Conservation (phyloP, 1,140 invertebrate species). For the Anagrus nilaparvatae region DNA sequence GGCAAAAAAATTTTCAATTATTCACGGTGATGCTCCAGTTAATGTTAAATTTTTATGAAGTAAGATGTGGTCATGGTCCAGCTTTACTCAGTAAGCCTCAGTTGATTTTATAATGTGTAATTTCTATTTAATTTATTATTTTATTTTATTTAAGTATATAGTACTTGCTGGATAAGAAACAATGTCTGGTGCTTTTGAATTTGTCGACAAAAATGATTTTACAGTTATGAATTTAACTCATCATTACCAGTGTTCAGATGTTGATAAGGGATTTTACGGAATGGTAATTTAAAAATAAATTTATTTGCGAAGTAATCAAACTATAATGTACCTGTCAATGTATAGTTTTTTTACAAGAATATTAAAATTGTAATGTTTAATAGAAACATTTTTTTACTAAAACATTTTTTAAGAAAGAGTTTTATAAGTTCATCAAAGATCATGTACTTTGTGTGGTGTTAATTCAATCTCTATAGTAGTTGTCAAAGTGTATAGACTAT, state of each 20-base stretch:
- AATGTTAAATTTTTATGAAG: slow-evolving; percentile 91
- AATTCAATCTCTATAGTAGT: too few relatives aligned
- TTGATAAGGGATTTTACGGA: slow-evolving; percentile 99
- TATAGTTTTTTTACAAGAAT: too few relatives aligned
- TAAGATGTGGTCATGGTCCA: slow-evolving; percentile 80
- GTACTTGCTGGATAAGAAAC: slow-evolving; percentile 77
- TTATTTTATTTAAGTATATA: slow-evolving; percentile 59
- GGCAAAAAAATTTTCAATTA: slow-evolving; percentile 93
- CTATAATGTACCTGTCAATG: too few relatives aligned
- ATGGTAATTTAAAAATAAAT: slow-evolving; percentile 36
- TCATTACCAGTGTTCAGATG: slow-evolving; percentile 90
- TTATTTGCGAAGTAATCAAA: background rate
- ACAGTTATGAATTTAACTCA: slow-evolving; percentile 87
- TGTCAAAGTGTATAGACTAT: too few relatives aligned
- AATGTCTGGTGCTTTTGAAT: slow-evolving; percentile 86
- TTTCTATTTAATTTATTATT: slow-evolving; percentile 16
- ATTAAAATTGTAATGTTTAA: too few relatives aligned
- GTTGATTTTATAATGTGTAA: slow-evolving; percentile 11
- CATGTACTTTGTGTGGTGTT: too few relatives aligned
- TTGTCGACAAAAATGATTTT: slow-evolving; percentile 91
- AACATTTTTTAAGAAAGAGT: too few relatives aligned
- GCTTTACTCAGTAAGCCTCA: slow-evolving; percentile 69
- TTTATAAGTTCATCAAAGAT: too few relatives aligned
- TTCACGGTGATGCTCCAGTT: slow-evolving; percentile 89
- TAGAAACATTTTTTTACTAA: too few relatives aligned